phyloP scores from a whole-genome alignment of 2,797 vertebrate genomes.

The Epinephelus coioides region DNA sequence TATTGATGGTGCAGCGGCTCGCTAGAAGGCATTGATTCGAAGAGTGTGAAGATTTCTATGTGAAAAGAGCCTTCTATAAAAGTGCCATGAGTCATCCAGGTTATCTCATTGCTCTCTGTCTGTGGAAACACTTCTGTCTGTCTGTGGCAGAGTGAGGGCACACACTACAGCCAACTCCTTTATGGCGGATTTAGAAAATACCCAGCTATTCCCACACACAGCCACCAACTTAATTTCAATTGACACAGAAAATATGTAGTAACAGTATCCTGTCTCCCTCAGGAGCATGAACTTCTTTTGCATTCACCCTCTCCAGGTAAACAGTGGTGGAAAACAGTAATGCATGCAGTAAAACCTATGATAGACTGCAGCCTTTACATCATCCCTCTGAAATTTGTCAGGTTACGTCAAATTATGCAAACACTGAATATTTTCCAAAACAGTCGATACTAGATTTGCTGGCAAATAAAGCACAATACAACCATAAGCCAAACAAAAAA shows the following conservation, averaged over 20 bases:
- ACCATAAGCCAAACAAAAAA: background rate
- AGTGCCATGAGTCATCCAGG: constrained; percentile 68
- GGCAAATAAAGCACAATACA: constrained; percentile 22
- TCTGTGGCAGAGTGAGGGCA: constrained; percentile 22
- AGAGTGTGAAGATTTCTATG: constrained; percentile 65
- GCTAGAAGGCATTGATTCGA: constrained; percentile 70
- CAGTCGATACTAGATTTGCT: constrained; percentile 17
- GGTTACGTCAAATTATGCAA: constrained; percentile 37
- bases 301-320: constrained; percentile 7
- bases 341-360: background rate
- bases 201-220: background rate
- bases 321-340: constrained; percentile 12
- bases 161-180: background rate
- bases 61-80: constrained; percentile 72
- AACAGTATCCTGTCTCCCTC: background rate
- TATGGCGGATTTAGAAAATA: constrained; percentile 16
- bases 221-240: constrained; percentile 24
- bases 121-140: constrained; percentile 40
- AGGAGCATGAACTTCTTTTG: background rate
- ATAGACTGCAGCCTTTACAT: constrained; percentile 8
- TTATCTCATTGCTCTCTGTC: constrained; percentile 51
- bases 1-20: constrained; percentile 60
- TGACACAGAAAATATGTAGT: constrained; percentile 24
- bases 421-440: constrained; percentile 39
- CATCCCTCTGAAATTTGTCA: constrained; percentile 19